Percentiles rank a stretch among this genome's conserved stretches.
These are phyloP conservation scores for Tineola bisselliella DNA, from an alignment of 2,888 invertebrate genomes.

Conservation along the genomic window DNA sequence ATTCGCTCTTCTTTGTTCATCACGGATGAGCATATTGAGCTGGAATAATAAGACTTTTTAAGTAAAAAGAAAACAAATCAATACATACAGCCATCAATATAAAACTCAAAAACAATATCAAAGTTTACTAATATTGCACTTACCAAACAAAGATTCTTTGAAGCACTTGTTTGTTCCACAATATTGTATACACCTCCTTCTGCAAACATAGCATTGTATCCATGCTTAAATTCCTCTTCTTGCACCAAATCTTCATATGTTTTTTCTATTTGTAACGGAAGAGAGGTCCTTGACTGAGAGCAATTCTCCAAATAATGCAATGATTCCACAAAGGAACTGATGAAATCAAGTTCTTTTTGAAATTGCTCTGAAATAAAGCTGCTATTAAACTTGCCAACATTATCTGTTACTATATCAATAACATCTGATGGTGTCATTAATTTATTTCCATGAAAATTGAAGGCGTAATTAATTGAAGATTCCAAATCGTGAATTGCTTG, in stretches of 20 bases:
- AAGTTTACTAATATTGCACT: too few species aligned
- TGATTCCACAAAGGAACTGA: constrained; percentile 61
- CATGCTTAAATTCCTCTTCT: neutral
- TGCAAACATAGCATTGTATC: neutral
- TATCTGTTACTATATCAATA: constrained; percentile 51
- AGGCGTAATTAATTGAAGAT: neutral
- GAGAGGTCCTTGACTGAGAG: constrained; percentile 38
- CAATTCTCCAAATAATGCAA: constrained; percentile 53
- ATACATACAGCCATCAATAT: too few species aligned
- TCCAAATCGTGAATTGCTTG: neutral
- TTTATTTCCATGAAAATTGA: constrained; percentile 33
- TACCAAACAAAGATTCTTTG: constrained; percentile 63
- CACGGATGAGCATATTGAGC: constrained; percentile 62
- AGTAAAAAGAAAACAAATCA: neutral
- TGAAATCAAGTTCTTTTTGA: constrained; percentile 55
- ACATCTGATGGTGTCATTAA: constrained; percentile 58
- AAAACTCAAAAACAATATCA: too few species aligned
- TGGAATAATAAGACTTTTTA: constrained; percentile 20
- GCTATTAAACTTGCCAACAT: constrained; percentile 37
- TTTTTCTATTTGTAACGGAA: constrained; percentile 14
- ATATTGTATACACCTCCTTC: neutral
- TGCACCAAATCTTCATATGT: constrained; percentile 16
- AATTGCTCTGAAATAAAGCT: constrained; percentile 55
- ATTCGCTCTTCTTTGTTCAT: constrained; percentile 61
- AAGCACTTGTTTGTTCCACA: constrained; percentile 55